Base-by-base conservation (phyloP, 2,888 invertebrate genomes). In the Brachycybe producta region DNA sequence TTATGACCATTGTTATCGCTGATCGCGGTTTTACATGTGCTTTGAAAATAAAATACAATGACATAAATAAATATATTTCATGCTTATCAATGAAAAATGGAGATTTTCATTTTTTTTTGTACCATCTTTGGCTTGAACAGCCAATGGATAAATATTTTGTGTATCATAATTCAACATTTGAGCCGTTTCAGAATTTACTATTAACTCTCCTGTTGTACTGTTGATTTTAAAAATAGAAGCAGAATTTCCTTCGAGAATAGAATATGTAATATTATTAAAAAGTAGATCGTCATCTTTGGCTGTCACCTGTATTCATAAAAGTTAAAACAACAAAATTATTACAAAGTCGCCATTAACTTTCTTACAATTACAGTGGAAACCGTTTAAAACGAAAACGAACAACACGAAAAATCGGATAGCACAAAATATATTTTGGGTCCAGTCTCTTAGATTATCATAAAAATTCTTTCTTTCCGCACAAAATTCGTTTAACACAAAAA, bases 1-100 rank as follows among this genome's bases (percentile, higher is more conserved):
- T 75, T 11, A 78, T 80, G 1, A 84, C 70, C 54, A 54, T 52
- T 35, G 54, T 54, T 17, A 54, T 51, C 11, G 53, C 49, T 13
- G 49, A 19, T 8, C 54, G 36, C 2, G 52, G 52, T 7, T 49
- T 30, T 19, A 41, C 54, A 32, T 54, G 54, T 19, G 43, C 54
- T 54, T 11, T 2, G 17, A 38, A 38, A 8, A 17, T 38, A 15
- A 7, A 7, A 38, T 30, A 30, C 32, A n/a, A n/a, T n/a, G n/a
- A n/a, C n/a, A n/a, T n/a, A n/a, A n/a, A n/a, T n/a, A n/a, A n/a
- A n/a, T n/a, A 32, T 11, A n/a, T 32, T n/a, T 11, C 39, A 39
- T 11, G 8, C 17, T 39, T 15, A 13, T 11, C 13, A 11, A 17
- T 39, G 8, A 39, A 39, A 39, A 8, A 8, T 13, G 11, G 8